phyloP scores from a whole-genome alignment of 2,797 vertebrate genomes.

The Macrochelys suwanniensis region DNA sequence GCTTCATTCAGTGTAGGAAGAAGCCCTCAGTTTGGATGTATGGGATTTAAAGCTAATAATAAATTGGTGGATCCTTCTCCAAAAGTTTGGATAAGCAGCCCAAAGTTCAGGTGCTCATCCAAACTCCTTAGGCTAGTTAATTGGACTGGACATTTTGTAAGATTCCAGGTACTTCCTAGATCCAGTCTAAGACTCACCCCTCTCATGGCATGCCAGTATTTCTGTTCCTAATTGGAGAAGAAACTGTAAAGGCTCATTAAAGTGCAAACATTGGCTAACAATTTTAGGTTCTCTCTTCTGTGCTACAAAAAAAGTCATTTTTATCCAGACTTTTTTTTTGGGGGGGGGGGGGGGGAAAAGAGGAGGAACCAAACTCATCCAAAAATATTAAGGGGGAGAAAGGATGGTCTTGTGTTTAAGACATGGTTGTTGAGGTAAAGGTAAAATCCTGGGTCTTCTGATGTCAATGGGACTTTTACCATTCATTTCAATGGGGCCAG shows the following conservation, averaged over 20 bases:
- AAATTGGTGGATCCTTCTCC: background rate
- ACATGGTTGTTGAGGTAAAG: background rate
- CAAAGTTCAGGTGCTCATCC: background rate
- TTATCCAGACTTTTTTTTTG: background rate
- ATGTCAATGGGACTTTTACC: background rate
- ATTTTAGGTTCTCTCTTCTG: background rate
- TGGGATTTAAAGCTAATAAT: background rate
- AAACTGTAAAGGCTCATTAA: background rate
- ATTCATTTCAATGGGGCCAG: background rate
- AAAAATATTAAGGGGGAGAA: background rate
- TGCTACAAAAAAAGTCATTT: background rate
- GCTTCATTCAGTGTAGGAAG: background rate
- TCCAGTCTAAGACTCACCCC: background rate
- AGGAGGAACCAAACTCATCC: background rate
- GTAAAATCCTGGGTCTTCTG: conserved; percentile 8
- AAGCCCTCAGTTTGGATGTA: background rate
- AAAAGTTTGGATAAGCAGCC: background rate
- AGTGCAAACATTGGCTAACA: background rate
- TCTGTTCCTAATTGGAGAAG: background rate
- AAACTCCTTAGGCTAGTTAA: background rate
- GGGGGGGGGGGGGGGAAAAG: too few relatives aligned
- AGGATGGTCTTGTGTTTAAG: background rate
- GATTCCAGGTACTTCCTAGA: background rate
- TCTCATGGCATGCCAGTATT: background rate
- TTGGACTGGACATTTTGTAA: fast-evolving